phyloP scores from a whole-genome alignment of 2,797 vertebrate genomes.

The Heteromormyrus szaboi region DNA sequence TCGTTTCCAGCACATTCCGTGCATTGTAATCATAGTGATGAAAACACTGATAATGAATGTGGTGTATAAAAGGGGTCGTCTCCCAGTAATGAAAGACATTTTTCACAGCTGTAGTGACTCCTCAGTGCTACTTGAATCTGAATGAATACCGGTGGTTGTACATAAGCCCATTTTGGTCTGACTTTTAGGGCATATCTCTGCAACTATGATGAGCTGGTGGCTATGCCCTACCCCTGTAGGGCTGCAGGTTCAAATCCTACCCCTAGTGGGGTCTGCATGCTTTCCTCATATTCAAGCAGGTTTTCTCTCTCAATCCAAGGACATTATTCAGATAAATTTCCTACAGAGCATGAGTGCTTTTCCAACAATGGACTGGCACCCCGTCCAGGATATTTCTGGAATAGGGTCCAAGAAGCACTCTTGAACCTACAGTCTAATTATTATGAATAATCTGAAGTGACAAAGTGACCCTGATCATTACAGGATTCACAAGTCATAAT shows the following conservation, averaged over 20 bases:
- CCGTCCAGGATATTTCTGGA: not conserved
- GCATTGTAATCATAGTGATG: not conserved
- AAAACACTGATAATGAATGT: not conserved
- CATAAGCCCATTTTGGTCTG: not conserved
- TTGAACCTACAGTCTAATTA: not conserved
- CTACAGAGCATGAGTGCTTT: not conserved
- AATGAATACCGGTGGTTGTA: not conserved
- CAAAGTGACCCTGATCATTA: not conserved
- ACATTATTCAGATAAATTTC: not conserved
- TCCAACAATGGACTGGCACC: not conserved
- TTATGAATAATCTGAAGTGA: not conserved
- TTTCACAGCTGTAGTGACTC: not conserved
- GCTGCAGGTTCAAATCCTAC: not conserved
- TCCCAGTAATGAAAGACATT: constrained; percentile 19
- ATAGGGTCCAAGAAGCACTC: not conserved
- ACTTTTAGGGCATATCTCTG: not conserved
- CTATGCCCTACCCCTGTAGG: not conserved
- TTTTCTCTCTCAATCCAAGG: not conserved
- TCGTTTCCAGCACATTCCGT: not conserved
- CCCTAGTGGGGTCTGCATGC: not conserved
- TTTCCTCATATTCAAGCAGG: not conserved
- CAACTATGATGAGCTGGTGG: not conserved
- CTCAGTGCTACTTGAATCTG: not conserved
- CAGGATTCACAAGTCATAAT: not conserved
- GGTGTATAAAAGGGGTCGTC: not conserved